Percentiles rank a stretch among this genome's conserved stretches.
phyloP scores from a whole-genome alignment of 2,797 vertebrate species.

The Orestias chungarensis region DNA sequence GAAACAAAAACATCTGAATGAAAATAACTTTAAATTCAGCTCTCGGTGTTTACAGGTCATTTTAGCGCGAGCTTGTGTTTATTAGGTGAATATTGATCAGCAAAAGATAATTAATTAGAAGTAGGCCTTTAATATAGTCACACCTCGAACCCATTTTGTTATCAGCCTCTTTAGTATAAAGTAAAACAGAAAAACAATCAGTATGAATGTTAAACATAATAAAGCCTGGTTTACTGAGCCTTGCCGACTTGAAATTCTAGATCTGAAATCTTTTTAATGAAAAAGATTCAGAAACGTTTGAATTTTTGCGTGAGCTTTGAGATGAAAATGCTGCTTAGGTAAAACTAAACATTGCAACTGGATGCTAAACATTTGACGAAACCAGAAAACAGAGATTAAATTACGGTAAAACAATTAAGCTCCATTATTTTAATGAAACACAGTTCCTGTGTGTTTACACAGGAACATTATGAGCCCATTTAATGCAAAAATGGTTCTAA shows the following conservation, averaged over 20 bases:
- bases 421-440: constrained; percentile 14
- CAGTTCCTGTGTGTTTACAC: not conserved
- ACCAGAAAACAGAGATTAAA: not conserved
- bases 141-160: not conserved
- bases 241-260: not conserved
- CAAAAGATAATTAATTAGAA: not conserved
- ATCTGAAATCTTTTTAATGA: not conserved
- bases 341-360: not conserved
- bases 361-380: not conserved
- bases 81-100: constrained; percentile 12
- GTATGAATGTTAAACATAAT: not conserved
- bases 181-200: not conserved
- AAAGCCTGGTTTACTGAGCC: too few relatives aligned
- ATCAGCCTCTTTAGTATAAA: constrained; percentile 12
- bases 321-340: not conserved
- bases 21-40: not conserved
- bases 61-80: constrained; percentile 1
- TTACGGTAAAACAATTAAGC: not conserved
- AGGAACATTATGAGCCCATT: too few relatives aligned
- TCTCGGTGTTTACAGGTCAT: not conserved
- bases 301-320: not conserved
- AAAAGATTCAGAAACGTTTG: not conserved
- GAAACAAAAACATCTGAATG: not conserved
- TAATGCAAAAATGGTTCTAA: not conserved
- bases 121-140: not conserved